These are phyloP conservation scores for Lacerta viridis DNA, from an alignment of 2,797 vertebrate genomes.

Conservation along the genomic window DNA sequence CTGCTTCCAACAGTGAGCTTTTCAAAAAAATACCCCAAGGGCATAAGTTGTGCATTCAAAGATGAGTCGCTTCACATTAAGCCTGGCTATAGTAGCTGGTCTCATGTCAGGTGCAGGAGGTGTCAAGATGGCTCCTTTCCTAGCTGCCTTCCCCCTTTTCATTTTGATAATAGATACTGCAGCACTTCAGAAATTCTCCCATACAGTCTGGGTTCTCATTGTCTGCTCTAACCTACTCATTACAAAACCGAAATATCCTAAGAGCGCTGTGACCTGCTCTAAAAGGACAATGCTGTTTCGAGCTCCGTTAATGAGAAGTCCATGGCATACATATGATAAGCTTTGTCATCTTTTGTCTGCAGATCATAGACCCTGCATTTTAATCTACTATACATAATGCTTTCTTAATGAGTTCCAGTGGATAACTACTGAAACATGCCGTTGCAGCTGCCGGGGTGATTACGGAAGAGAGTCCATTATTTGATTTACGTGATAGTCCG, in stretches of 20 bases:
- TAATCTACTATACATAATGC: constrained; percentile 84
- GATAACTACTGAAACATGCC: constrained; percentile 80
- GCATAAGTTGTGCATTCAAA: not conserved
- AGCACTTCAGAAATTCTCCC: constrained; percentile 53
- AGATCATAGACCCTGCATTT: constrained; percentile 82
- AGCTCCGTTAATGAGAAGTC: constrained; percentile 81
- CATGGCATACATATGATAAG: constrained; percentile 79
- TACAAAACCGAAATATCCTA: constrained; percentile 59
- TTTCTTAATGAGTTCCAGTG: constrained; percentile 84
- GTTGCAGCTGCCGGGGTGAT: constrained; percentile 76
- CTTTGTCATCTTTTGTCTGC: constrained; percentile 84
- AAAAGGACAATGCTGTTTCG: constrained; percentile 76
- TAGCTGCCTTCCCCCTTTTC: constrained; percentile 41
- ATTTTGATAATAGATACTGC: constrained; percentile 44
- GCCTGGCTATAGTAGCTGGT: not conserved
- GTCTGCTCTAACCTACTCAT: constrained; percentile 50
- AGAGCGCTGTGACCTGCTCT: constrained; percentile 59
- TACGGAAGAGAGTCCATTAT: constrained; percentile 74
- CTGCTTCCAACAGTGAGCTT: not conserved
- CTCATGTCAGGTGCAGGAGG: accelerated
- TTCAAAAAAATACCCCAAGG: not conserved
- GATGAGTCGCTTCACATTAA: accelerated
- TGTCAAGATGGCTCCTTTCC: constrained; percentile 1
- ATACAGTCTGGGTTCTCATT: constrained; percentile 44
- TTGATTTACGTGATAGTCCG: constrained; percentile 81